These are phyloP conservation scores for Drosophila punjabiensis DNA, from an alignment of 1,140 invertebrate species.

Conservation along the genomic window DNA sequence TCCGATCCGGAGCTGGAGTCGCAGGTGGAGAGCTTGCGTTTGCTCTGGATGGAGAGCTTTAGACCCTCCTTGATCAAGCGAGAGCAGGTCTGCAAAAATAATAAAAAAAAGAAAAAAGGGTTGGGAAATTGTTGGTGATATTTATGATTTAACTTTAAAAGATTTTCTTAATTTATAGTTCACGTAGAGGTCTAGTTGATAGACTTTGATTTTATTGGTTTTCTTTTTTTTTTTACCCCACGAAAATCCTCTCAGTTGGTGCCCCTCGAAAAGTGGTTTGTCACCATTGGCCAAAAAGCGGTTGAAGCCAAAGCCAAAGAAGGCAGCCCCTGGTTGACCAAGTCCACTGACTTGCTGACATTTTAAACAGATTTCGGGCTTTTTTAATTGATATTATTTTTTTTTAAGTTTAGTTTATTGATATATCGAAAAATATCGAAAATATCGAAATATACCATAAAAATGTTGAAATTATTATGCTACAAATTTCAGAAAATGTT, in stretches of 20 bases:
- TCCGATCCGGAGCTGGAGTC: slow-evolving; percentile 86
- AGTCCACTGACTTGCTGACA: slow-evolving; percentile 25
- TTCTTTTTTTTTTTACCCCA: background rate
- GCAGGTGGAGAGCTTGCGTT: slow-evolving; percentile 90
- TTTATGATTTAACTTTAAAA: background rate
- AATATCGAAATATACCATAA: background rate
- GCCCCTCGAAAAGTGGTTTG: slow-evolving; percentile 62
- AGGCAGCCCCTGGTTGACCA: slow-evolving; percentile 48
- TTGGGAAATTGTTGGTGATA: slow-evolving; percentile 3
- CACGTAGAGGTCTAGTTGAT: too few relatives aligned
- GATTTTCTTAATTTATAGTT: background rate
- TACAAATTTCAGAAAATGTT: background rate
- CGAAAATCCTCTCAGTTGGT: background rate
- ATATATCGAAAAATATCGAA: background rate
- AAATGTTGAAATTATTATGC: background rate
- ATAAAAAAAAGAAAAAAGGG: background rate
- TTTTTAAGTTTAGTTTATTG: background rate
- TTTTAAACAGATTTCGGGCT: slow-evolving; percentile 18
- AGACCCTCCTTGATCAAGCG: slow-evolving; percentile 96
- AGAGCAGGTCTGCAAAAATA: slow-evolving; percentile 91
- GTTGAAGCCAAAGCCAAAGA: slow-evolving; percentile 45
- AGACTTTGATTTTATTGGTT: background rate
- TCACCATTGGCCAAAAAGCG: slow-evolving; percentile 75
- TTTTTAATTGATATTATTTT: background rate
- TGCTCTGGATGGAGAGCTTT: slow-evolving; percentile 95